Conservation (phyloP, 1,140 invertebrate genomes). For the Leucophenga varia region DNA sequence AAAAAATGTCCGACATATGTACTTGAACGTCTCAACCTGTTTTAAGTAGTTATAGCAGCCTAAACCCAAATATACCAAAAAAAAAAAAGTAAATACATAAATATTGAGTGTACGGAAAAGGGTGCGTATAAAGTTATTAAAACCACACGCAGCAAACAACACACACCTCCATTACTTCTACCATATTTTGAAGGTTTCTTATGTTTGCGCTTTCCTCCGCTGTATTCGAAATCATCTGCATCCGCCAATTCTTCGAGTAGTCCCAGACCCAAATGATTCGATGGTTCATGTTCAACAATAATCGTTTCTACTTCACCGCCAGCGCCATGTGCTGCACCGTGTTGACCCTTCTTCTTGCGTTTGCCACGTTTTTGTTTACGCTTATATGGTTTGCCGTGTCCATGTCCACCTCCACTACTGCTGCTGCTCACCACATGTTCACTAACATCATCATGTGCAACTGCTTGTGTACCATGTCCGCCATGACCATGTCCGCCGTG, state of each 20-base stretch:
- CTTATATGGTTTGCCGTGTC: constrained; percentile 20
- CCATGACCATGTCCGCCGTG: constrained; percentile 22
- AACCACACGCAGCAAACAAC: constrained; percentile 54
- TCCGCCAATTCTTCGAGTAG: constrained; percentile 41
- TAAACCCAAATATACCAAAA: too few relatives aligned
- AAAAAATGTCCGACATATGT: too few relatives aligned
- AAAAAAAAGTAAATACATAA: too few relatives aligned
- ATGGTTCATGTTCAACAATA: constrained; percentile 35
- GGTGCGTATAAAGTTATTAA: constrained; percentile 52
- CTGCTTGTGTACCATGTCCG: neutral
- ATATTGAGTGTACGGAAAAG: constrained; percentile 37
- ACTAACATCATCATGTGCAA: neutral
- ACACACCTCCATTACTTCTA: constrained; percentile 56
- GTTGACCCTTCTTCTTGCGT: constrained; percentile 42
- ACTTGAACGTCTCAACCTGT: too few relatives aligned
- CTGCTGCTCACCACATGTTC: neutral
- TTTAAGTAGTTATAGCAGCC: too few relatives aligned
- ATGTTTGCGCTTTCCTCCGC: constrained; percentile 43
- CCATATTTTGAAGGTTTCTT: constrained; percentile 50
- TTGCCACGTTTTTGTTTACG: constrained; percentile 36
- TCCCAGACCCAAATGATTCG: constrained; percentile 33
- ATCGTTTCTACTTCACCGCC: neutral
- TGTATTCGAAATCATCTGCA: constrained; percentile 15
- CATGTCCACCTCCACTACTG: neutral
- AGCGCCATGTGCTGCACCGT: neutral